Evolutionary conservation across 2,888 invertebrate species (phyloP).

Genomic region (Cheilosia vulpina): DNA sequence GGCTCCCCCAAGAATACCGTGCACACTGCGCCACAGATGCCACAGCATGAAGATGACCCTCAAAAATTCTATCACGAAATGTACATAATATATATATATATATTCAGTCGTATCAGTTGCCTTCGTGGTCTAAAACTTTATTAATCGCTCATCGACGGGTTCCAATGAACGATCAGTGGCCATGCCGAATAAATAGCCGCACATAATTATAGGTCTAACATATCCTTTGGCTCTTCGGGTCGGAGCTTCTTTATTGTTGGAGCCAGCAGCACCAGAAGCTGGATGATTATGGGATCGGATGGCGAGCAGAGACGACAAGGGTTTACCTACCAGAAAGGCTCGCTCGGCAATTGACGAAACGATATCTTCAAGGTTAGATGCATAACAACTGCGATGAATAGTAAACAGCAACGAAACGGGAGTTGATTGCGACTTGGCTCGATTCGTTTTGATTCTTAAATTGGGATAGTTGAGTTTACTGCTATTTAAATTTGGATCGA

Average conservation of each 20-base stretch:
- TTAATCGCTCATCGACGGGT: slow-evolving; percentile 65
- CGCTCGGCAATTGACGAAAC: neutral
- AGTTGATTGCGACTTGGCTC: neutral
- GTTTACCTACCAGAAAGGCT: neutral
- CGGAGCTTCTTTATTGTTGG: slow-evolving; percentile 45
- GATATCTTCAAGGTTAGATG: slow-evolving; percentile 30
- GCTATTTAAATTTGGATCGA: too few relatives aligned
- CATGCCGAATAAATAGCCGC: slow-evolving; percentile 59
- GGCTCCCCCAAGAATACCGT: slow-evolving; percentile 27
- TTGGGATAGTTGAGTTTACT: slow-evolving; percentile 86
- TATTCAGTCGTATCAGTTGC: neutral
- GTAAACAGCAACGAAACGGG: slow-evolving; percentile 11
- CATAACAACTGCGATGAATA: slow-evolving; percentile 26
- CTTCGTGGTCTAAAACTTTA: slow-evolving; percentile 54
- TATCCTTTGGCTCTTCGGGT: slow-evolving; percentile 47
- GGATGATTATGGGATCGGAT: slow-evolving; percentile 18
- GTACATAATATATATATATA: slow-evolving; percentile 5
- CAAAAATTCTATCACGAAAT: slow-evolving; percentile 63
- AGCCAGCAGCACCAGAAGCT: slow-evolving; percentile 33
- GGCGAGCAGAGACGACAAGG: neutral
- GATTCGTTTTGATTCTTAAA: slow-evolving; percentile 1
- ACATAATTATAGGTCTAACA: slow-evolving; percentile 58
- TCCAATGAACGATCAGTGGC: slow-evolving; percentile 53
- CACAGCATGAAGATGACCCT: slow-evolving; percentile 30
- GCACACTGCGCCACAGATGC: slow-evolving; percentile 51